Conservation (phyloP, 2,113 vertebrate genomes). For the Otis tarda region DNA sequence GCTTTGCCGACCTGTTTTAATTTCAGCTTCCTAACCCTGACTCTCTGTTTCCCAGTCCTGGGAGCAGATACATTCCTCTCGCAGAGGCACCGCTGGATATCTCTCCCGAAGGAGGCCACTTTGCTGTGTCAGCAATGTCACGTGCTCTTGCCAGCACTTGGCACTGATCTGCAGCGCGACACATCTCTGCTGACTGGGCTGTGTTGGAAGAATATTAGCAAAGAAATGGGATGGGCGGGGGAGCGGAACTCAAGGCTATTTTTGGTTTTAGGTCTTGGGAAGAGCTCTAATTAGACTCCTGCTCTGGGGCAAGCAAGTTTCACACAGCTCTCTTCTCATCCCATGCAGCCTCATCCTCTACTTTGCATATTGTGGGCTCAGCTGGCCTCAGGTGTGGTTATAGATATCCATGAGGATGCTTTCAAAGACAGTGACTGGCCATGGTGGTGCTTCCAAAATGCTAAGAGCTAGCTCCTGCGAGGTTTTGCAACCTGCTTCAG, state of each 20-base stretch:
- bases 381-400: neutral
- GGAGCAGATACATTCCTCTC: neutral
- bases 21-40: conserved; percentile 11
- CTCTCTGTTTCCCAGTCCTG: neutral
- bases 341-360: neutral
- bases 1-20: conserved; percentile 38
- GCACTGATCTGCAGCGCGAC: neutral
- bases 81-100: conserved; percentile 17
- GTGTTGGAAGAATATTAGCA: neutral
- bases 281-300: neutral
- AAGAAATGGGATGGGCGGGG: neutral
- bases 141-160: conserved; percentile 37
- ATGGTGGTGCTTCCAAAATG: neutral
- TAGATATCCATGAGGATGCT: neutral
- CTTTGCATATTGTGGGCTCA: neutral
- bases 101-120: conserved; percentile 20
- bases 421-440: neutral
- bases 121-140: conserved; percentile 60
- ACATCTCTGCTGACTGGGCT: conserved; percentile 62
- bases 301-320: neutral
- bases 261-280: neutral
- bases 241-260: neutral
- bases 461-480: neutral
- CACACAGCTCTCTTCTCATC: neutral
- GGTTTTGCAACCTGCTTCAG: neutral